Evolutionary conservation across 1,140 invertebrate species (phyloP).

Genomic region (Lutraria rhynchaena): DNA sequence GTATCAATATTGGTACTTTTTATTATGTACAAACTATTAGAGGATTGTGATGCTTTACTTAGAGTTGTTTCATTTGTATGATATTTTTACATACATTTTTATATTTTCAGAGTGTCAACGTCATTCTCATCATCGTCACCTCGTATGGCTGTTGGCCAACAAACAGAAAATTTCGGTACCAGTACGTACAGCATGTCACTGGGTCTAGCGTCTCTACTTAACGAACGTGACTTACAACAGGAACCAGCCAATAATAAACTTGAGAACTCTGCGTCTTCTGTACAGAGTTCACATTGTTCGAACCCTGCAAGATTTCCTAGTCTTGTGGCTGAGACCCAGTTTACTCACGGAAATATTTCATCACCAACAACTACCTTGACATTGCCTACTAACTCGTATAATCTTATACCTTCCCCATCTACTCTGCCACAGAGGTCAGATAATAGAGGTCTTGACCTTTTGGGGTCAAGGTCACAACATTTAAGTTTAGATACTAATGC

Average conservation of each 20-base stretch:
- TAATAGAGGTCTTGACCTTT: not conserved
- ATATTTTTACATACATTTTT: too few species aligned
- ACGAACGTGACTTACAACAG: slow-evolving; percentile 86
- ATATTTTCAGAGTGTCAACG: slow-evolving; percentile 50
- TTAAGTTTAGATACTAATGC: not conserved
- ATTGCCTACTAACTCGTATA: slow-evolving; percentile 37
- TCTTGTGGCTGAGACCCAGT: slow-evolving; percentile 59
- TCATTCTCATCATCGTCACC: slow-evolving; percentile 82
- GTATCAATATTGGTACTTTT: too few species aligned
- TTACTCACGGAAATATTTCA: slow-evolving; percentile 33
- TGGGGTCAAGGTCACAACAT: slow-evolving; percentile 1
- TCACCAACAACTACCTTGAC: slow-evolving; percentile 23
- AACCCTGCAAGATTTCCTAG: slow-evolving; percentile 57
- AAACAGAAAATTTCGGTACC: slow-evolving; percentile 81
- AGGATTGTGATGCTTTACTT: too few species aligned
- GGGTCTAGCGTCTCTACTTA: slow-evolving; percentile 90
- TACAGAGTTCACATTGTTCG: slow-evolving; percentile 4
- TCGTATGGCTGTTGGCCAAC: slow-evolving; percentile 48
- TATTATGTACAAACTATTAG: too few species aligned
- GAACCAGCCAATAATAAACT: slow-evolving; percentile 11
- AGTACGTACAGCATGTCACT: slow-evolving; percentile 91
- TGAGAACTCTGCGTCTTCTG: slow-evolving; percentile 19
- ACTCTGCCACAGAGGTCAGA: slow-evolving; percentile 7
- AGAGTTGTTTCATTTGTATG: too few species aligned
- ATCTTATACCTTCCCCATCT: slow-evolving; percentile 40